phyloP scores from a whole-genome alignment of 2,797 vertebrate species.

The Luscinia luscinia region DNA sequence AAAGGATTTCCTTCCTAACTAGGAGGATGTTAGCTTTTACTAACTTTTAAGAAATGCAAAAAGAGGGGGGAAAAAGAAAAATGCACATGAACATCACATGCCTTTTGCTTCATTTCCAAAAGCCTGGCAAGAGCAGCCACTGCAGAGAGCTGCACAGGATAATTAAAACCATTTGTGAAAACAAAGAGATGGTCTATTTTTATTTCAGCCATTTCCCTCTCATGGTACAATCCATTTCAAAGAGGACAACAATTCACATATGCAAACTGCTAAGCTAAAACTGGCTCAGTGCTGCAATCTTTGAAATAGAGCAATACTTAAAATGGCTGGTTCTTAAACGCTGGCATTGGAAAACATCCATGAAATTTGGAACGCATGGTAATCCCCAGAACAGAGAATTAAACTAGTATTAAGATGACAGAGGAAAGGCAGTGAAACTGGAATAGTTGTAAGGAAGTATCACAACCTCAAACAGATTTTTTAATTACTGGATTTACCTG shows the following conservation, averaged over 20 bases:
- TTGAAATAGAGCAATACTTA: not conserved
- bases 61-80: not conserved
- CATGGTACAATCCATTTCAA: slow-evolving; percentile 17
- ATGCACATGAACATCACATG: not conserved
- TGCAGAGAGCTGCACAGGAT: not conserved
- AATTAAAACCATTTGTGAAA: slow-evolving; percentile 56
- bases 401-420: not conserved
- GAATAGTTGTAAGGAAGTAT: not conserved
- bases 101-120: not conserved
- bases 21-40: not conserved
- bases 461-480: not conserved
- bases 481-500: not conserved
- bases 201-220: slow-evolving; percentile 46
- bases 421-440: not conserved
- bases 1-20: not conserved
- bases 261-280: slow-evolving; percentile 35
- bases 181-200: slow-evolving; percentile 59
- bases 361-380: not conserved
- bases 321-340: not conserved
- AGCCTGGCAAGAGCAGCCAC: not conserved
- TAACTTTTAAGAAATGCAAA: not conserved
- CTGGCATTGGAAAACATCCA: not conserved
- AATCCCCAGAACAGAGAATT: not conserved
- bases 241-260: slow-evolving; percentile 25
- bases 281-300: not conserved